These are phyloP conservation scores for Cyprinella venusta DNA, from an alignment of 2,797 vertebrate genomes.

Conservation along the genomic window DNA sequence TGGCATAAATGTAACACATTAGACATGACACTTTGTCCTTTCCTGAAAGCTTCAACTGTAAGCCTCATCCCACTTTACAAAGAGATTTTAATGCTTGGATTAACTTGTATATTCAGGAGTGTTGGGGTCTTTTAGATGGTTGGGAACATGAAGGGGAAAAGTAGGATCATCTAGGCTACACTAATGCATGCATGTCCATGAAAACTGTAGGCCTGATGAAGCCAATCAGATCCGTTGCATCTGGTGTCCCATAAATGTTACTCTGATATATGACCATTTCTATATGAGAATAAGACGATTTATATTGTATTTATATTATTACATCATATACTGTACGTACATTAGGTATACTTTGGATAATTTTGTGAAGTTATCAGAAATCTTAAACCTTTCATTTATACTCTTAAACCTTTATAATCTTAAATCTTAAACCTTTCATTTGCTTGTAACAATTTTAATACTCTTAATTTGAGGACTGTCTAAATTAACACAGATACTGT, in stretches of 20 bases:
- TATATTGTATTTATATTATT: background rate
- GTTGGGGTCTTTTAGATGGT: conserved; percentile 70
- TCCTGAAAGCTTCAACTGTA: conserved; percentile 54
- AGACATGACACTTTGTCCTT: conserved; percentile 62
- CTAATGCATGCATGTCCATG: conserved; percentile 63
- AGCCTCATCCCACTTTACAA: conserved; percentile 29
- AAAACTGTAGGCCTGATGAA: conserved; percentile 10
- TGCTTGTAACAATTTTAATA: too few species aligned
- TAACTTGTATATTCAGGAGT: conserved; percentile 46
- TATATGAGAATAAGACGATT: background rate
- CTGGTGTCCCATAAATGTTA: background rate
- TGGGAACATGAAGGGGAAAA: conserved; percentile 70
- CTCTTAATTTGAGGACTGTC: background rate
- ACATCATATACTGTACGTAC: background rate
- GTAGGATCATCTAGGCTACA: conserved; percentile 65
- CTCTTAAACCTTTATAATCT: too few species aligned
- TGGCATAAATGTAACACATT: conserved; percentile 61
- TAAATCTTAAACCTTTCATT: background rate
- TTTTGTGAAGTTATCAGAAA: background rate
- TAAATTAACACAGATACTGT: background rate
- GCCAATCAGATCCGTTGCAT: background rate
- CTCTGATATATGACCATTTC: background rate
- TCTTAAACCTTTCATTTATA: background rate
- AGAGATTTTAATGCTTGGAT: conserved; percentile 66
- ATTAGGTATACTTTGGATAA: background rate